Evolutionary conservation across 2,888 invertebrate species (phyloP), one percentile per base, ranked within the genome.

Genomic region (Incurvaria masculella): DNA sequence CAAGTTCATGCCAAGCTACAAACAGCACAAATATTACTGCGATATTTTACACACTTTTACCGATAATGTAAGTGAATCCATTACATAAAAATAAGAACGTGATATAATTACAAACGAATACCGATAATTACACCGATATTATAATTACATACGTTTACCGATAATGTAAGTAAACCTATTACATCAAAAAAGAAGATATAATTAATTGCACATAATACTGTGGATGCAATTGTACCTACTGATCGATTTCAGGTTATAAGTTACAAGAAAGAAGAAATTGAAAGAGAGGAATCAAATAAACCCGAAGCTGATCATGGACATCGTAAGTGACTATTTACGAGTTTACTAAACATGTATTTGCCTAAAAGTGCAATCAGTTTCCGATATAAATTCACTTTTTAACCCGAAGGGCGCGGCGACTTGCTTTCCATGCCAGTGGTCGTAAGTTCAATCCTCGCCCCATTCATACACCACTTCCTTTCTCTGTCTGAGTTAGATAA

Each of bases 31-130:
- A 23, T 61, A 71, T 26, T 73, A 72, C 54, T 52, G 86, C 4
- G 61, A 72, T 42, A 63, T 76, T 16, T 66, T 89, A 56, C 86
- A 89, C 54, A 61, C 60, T 3, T 86, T 88, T 56, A 85, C 72
- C 17, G 66, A 79, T 53, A 57, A 72, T 53, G 80, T 81, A 59
- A 60, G 56, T 40, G 19, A 38, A 10, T 40, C 6, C 6, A 40
- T 10, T 6, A 6, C 16, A 10, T 6, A n/a, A n/a, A 40, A 6
- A 14, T 40, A 6, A 40, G 40, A 10, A 10, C 8, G 6, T 6
- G 40, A 14, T 6, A 40, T 6, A 40, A n/a, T 10, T 27, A 8
- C 8, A 27, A 8, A 10, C 27, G 27, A 8, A 14, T 10, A 27
- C 14, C 27, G 27, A 27, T 27, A 10, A 71, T 26, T 73, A 72